A percentile compares a stretch with the other conserved stretches of the same genome.
phyloP scores from a whole-genome alignment of 1,140 invertebrate genomes.

The Lasioglossum baleicum region DNA sequence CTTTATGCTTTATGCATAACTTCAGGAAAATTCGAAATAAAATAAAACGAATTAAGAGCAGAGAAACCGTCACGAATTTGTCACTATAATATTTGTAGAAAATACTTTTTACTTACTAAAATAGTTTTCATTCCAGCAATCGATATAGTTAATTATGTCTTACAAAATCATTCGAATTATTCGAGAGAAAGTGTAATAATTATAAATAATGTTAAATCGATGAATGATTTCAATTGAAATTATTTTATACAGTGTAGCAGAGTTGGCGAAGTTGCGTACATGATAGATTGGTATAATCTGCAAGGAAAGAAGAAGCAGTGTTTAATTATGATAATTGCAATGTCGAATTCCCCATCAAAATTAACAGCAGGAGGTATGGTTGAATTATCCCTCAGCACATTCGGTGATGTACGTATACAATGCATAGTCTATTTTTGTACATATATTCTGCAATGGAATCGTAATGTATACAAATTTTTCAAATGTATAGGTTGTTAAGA shows the following conservation, averaged over 20 bases:
- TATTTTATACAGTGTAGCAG: slow-evolving; percentile 44
- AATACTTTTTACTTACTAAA: no score
- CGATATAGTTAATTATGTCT: no score
- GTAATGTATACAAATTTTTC: neutral
- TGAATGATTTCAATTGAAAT: slow-evolving; percentile 11
- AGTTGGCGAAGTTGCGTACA: slow-evolving; percentile 55
- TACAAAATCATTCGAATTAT: no score
- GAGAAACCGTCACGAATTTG: no score
- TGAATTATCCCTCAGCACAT: slow-evolving; percentile 57
- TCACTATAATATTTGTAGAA: no score
- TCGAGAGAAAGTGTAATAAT: no score
- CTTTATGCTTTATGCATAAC: no score
- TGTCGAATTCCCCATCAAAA: slow-evolving; percentile 53
- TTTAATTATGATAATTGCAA: slow-evolving; percentile 61
- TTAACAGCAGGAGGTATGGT: slow-evolving; percentile 64
- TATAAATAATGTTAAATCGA: no score
- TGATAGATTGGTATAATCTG: slow-evolving; percentile 63
- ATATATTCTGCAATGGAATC: neutral
- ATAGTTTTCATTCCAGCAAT: no score
- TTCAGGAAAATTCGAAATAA: no score
- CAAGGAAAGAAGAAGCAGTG: slow-evolving; percentile 38
- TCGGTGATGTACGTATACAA: slow-evolving; percentile 57
- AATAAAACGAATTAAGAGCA: no score
- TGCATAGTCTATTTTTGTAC: neutral
- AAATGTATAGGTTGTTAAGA: slow-evolving; percentile 45